Percentiles rank a stretch among this genome's conserved stretches.
These are phyloP conservation scores for Acropora tenuis DNA, from an alignment of 64 coral and sea anemone genomes.

Conservation along the genomic window DNA sequence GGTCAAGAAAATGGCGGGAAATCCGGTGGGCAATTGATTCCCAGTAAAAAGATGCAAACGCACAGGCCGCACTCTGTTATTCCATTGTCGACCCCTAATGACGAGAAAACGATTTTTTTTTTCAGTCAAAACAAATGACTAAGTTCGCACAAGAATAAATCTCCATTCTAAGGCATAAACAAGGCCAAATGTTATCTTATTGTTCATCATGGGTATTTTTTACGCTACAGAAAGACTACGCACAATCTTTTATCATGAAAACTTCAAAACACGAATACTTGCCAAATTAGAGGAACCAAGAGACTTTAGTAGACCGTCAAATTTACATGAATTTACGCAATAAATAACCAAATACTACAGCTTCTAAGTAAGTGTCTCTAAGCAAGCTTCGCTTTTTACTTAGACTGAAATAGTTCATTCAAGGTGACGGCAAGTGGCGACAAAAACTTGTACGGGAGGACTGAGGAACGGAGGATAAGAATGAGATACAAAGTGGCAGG, in stretches of 20 bases:
- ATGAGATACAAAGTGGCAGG: too few species aligned
- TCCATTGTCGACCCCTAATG: too few species aligned
- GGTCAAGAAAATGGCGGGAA: neutral
- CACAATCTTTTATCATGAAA: too few species aligned
- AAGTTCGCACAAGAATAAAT: neutral
- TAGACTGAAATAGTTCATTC: neutral
- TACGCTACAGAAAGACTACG: too few species aligned
- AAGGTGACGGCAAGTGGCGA: neutral
- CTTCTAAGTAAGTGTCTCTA: neutral
- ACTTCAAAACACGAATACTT: neutral
- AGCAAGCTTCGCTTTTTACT: neutral
- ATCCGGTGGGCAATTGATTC: too few species aligned
- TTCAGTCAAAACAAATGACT: neutral
- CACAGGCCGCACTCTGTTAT: too few species aligned
- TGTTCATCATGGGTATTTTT: too few species aligned
- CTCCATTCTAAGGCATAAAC: neutral
- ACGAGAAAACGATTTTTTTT: neutral
- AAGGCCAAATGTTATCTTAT: too few species aligned
- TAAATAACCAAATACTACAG: slow-evolving; percentile 38
- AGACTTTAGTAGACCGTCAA: neutral
- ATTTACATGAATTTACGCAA: slow-evolving; percentile 17
- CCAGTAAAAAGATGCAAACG: too few species aligned
- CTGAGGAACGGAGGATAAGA: too few species aligned
- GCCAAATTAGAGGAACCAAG: neutral
- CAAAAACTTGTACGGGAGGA: neutral